Evolutionary conservation across 2,888 invertebrate species (phyloP).

Genomic region (Uloborus plumipes): DNA sequence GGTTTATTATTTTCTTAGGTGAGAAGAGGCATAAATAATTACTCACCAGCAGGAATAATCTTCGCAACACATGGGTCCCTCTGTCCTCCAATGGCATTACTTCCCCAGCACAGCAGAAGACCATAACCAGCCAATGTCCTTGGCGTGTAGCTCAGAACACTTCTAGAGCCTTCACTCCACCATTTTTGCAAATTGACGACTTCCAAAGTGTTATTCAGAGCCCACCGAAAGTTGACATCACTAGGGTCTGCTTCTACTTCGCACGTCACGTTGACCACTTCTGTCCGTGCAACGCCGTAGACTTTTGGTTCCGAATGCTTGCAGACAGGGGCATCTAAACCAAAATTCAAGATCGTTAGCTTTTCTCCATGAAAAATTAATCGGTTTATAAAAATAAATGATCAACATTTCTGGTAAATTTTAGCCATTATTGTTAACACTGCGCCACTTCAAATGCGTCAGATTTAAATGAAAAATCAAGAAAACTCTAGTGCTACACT

Average conservation of each 20-base stretch:
- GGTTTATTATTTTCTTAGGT: no score
- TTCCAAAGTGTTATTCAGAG: conserved; percentile 85
- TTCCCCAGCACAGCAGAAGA: conserved; percentile 86
- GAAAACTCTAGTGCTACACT: no score
- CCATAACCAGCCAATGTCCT: conserved; percentile 92
- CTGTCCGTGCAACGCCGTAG: conserved; percentile 93
- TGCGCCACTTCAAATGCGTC: no score
- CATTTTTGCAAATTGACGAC: conserved; percentile 70
- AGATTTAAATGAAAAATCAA: no score
- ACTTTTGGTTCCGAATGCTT: conserved; percentile 85
- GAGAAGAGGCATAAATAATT: no score
- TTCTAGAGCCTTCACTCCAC: conserved; percentile 81
- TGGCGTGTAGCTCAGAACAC: conserved; percentile 88
- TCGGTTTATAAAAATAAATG: no score
- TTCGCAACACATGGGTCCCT: conserved; percentile 90
- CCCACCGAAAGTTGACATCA: conserved; percentile 91
- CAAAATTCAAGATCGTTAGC: conserved; percentile 27
- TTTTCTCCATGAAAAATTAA: no score
- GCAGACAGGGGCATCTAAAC: conserved; percentile 91
- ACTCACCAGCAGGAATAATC: conserved; percentile 88
- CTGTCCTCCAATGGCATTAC: conserved; percentile 88
- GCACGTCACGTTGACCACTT: conserved; percentile 78
- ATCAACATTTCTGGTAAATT: no score
- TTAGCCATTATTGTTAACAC: no score
- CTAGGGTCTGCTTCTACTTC: conserved; percentile 92